Conservation (phyloP, 2,113 vertebrate species). For the Tragelaphus strepsiceros region DNA sequence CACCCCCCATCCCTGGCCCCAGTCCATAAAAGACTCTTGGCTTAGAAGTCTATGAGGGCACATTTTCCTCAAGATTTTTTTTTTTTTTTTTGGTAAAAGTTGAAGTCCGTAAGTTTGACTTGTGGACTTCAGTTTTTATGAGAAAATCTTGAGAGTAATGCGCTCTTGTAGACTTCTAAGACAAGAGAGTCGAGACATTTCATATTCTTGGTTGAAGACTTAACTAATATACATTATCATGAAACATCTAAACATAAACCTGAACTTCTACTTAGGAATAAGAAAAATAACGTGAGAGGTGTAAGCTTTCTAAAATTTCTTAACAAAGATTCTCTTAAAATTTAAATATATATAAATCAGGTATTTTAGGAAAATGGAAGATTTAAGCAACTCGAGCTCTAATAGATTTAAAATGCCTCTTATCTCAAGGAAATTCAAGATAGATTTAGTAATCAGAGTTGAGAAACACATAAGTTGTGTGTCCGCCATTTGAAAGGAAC, state of each 20-base stretch:
- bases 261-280: neutral
- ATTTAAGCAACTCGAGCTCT: neutral
- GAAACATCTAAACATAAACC: neutral
- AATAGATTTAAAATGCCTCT: conserved; percentile 13
- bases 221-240: neutral
- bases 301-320: neutral
- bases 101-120: neutral
- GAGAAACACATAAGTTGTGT: neutral
- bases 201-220: neutral
- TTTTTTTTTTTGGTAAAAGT: neutral
- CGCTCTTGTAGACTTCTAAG: neutral
- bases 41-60: neutral
- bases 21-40: neutral
- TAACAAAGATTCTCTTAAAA: neutral
- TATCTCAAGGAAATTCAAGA: neutral
- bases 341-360: neutral
- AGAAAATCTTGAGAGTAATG: neutral
- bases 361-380: neutral
- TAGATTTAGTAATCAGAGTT: neutral
- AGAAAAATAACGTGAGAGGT: neutral
- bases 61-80: neutral
- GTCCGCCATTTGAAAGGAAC: neutral
- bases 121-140: neutral
- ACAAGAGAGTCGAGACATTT: neutral
- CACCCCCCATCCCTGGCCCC: no score